These are phyloP conservation scores for Phortica variegata DNA, from an alignment of 1,140 invertebrate species.

Conservation along the genomic window DNA sequence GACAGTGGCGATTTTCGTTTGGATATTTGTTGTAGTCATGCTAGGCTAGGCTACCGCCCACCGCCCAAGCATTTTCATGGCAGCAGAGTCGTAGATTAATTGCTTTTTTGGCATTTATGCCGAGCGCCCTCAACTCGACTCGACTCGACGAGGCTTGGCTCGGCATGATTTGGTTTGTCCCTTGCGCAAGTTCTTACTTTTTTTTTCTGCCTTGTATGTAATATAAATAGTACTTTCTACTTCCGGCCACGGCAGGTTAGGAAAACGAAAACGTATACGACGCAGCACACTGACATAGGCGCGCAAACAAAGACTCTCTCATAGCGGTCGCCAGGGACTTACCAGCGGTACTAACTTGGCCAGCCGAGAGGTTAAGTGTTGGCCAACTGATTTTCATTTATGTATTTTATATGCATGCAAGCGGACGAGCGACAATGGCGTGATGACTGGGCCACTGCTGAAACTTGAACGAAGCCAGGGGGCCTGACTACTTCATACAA, in stretches of 20 bases:
- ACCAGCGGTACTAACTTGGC: no score
- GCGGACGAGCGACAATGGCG: no score
- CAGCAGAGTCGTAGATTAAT: conserved; percentile 49
- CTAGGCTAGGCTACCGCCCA: no score
- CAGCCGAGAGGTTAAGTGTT: background rate
- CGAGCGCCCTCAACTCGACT: no score
- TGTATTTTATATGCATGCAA: conserved; percentile 20
- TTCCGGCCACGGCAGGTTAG: background rate
- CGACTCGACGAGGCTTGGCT: background rate
- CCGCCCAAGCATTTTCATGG: background rate
- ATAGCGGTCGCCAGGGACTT: no score
- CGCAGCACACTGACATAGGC: background rate
- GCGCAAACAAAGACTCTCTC: background rate
- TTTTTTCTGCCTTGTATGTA: conserved; percentile 41
- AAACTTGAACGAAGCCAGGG: conserved; percentile 8
- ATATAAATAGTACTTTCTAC: conserved; percentile 46
- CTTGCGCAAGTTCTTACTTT: conserved; percentile 25
- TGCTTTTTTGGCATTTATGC: conserved; percentile 22
- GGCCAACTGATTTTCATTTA: background rate
- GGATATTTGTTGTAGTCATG: no score
- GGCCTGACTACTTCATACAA: no score
- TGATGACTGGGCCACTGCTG: no score
- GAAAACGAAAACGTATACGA: background rate
- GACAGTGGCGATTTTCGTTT: conserved; percentile 2
- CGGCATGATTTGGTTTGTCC: background rate